phyloP scores from a whole-genome alignment of 2,888 invertebrate species.

The Augochlorella aurata region DNA sequence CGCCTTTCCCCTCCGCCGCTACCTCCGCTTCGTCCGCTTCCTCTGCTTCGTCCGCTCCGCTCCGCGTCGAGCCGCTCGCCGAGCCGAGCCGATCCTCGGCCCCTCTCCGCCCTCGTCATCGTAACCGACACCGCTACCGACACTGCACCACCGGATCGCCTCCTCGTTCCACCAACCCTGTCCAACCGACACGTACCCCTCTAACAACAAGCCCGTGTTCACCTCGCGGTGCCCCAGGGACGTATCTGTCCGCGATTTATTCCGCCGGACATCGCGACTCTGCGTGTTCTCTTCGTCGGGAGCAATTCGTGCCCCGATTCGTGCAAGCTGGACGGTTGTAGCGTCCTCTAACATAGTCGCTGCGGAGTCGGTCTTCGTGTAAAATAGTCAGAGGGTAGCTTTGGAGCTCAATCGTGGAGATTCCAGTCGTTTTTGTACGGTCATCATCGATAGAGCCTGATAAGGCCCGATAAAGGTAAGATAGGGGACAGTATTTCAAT shows the following conservation, averaged over 20 bases:
- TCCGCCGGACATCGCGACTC: not conserved
- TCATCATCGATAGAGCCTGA: no score
- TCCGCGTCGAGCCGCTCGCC: conserved; percentile 4
- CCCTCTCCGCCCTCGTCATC: conserved; percentile 43
- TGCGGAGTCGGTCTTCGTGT: no score
- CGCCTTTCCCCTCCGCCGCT: conserved; percentile 59
- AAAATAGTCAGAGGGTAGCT: no score
- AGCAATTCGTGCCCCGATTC: not conserved
- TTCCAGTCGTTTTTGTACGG: no score
- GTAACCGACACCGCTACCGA: conserved; percentile 37
- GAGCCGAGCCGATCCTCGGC: conserved; percentile 59
- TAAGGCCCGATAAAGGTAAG: no score
- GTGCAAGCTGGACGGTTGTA: no score
- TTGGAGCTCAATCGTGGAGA: no score
- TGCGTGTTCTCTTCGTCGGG: not conserved
- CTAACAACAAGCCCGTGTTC: conserved; percentile 38
- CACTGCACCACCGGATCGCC: conserved; percentile 41
- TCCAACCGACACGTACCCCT: conserved; percentile 58
- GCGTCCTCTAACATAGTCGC: no score
- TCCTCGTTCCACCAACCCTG: conserved; percentile 52
- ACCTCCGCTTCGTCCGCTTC: not conserved
- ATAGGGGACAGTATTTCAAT: no score
- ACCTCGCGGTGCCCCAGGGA: conserved; percentile 64
- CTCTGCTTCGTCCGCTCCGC: not conserved
- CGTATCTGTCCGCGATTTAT: conserved; percentile 56